phyloP scores from a whole-genome alignment of 2,113 vertebrate genomes.

The Eclectus roratus region DNA sequence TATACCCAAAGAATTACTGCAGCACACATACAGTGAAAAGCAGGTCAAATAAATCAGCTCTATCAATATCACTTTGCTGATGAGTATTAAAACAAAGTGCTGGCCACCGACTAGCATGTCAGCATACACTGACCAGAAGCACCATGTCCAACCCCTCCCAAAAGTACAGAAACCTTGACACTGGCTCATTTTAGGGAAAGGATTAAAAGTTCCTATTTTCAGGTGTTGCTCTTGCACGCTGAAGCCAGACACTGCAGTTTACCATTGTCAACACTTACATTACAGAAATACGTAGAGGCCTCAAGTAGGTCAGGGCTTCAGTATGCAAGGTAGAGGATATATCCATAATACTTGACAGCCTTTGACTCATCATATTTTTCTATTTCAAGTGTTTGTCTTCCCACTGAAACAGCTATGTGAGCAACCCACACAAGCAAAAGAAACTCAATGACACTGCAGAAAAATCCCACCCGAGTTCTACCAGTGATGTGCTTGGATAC shows the following conservation, averaged over 20 bases:
- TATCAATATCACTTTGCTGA: neutral
- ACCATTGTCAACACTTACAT: neutral
- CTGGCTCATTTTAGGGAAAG: neutral
- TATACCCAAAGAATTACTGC: neutral
- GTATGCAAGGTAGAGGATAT: neutral
- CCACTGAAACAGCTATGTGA: neutral
- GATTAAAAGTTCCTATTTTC: constrained; percentile 8
- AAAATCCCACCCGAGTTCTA: neutral
- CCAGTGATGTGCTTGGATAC: neutral
- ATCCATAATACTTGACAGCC: neutral
- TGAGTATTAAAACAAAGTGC: neutral
- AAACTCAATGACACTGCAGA: neutral
- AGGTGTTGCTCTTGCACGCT: neutral
- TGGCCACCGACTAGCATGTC: neutral
- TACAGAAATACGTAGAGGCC: neutral
- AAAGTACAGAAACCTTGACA: neutral
- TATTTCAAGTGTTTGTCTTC: constrained; percentile 18
- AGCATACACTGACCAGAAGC: neutral
- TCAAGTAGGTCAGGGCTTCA: neutral
- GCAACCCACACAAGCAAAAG: neutral
- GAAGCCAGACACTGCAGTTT: neutral
- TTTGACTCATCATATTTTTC: constrained; percentile 18
- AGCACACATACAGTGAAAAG: neutral
- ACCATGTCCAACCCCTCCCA: neutral
- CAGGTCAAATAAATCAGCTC: neutral